phyloP scores from a whole-genome alignment of 2,797 vertebrate genomes.

The Oreochromis grahami region DNA sequence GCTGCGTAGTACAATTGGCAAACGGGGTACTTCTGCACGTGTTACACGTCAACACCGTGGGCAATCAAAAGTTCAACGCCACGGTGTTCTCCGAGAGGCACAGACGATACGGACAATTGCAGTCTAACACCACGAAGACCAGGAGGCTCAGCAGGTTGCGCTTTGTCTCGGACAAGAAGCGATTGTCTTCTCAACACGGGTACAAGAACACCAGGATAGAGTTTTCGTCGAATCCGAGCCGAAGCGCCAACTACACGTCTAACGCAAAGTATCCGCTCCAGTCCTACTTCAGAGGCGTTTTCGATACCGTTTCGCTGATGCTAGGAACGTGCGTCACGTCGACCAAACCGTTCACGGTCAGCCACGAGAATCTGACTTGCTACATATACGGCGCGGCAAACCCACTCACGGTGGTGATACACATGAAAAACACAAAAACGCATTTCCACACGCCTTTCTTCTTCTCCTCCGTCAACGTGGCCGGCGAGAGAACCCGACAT shows the following conservation, averaged over 20 bases:
- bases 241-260: slow-evolving; percentile 26
- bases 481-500: neutral
- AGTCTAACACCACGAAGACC: slow-evolving; percentile 27
- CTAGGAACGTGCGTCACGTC: too few relatives aligned
- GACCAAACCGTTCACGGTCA: too few relatives aligned
- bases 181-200: neutral
- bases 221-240: neutral
- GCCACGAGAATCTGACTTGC: too few relatives aligned
- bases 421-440: neutral
- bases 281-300: too few relatives aligned
- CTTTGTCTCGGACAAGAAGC: slow-evolving; percentile 9
- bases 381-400: slow-evolving; percentile 24
- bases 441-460: slow-evolving; percentile 27
- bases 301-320: too few relatives aligned
- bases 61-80: neutral
- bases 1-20: neutral
- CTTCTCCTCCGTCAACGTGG: slow-evolving; percentile 13
- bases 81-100: neutral
- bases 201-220: slow-evolving; percentile 21
- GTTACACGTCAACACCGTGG: slow-evolving; percentile 13
- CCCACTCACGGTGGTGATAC: neutral
- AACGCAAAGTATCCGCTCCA: neutral
- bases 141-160: neutral
- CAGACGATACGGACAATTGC: neutral
- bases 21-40: neutral